These are phyloP conservation scores for Papilio helenus DNA, from an alignment of 1,140 invertebrate genomes.

Conservation along the genomic window DNA sequence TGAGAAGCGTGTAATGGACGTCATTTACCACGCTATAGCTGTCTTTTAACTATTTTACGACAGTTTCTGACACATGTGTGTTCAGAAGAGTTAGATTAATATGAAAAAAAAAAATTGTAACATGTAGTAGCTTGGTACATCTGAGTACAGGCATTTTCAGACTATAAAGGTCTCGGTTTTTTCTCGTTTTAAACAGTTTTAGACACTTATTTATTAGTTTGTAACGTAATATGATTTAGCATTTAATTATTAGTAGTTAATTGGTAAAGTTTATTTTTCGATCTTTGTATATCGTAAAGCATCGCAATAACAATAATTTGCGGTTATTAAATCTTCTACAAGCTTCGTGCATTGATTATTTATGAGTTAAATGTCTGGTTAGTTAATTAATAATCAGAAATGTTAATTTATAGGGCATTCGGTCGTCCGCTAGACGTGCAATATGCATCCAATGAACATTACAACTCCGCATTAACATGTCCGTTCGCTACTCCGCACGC, in stretches of 20 bases:
- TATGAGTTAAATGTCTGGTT: background rate
- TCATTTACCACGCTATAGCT: background rate
- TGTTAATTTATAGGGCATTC: conserved; percentile 14
- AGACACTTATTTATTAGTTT: too few relatives aligned
- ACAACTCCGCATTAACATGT: background rate
- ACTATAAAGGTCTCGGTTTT: background rate
- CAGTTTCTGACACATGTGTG: background rate
- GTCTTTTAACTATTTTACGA: background rate
- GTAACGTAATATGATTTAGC: too few relatives aligned
- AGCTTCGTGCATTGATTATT: background rate
- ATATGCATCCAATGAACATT: background rate
- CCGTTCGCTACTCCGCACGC: background rate
- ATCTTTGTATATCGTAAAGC: background rate
- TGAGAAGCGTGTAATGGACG: background rate
- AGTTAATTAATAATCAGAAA: background rate
- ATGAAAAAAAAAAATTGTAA: background rate
- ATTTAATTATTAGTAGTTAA: too few relatives aligned
- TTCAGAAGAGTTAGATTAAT: background rate
- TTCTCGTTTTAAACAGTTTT: background rate
- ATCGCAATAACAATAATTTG: background rate
- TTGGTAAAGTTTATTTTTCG: too few relatives aligned
- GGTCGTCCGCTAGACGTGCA: conserved; percentile 10
- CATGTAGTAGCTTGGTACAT: background rate
- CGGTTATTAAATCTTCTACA: background rate
- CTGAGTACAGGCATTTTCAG: background rate